Evolutionary conservation across 2,113 vertebrate genomes (phyloP).

Genomic region (Lethenteron camtschaticum): DNA sequence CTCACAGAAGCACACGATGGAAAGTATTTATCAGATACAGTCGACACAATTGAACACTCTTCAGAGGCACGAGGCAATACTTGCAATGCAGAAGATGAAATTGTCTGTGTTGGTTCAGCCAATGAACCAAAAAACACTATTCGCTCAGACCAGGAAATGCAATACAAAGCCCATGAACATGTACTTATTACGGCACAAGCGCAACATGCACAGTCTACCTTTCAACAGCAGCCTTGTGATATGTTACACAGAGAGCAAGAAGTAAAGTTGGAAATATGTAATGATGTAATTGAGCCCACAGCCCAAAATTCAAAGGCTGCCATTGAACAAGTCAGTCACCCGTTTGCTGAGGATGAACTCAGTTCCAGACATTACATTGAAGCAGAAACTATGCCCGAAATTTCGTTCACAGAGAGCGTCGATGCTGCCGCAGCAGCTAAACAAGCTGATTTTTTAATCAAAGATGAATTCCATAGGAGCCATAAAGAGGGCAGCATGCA

Average conservation of each 20-base stretch:
- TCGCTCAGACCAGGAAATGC: too few species aligned
- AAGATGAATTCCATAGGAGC: background rate
- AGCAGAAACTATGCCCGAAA: constrained; percentile 19
- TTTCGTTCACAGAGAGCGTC: constrained; percentile 14
- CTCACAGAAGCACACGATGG: too few species aligned
- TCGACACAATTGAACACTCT: too few species aligned
- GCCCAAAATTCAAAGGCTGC: background rate
- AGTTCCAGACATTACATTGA: constrained; percentile 10
- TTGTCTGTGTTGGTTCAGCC: too few species aligned
- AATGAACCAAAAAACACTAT: too few species aligned
- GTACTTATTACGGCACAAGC: too few species aligned
- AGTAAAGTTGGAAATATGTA: background rate
- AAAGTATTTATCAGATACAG: too few species aligned
- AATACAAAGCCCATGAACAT: too few species aligned
- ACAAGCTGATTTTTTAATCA: background rate
- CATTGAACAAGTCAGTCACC: constrained; percentile 8
- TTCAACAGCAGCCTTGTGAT: constrained; percentile 5
- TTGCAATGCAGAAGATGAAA: too few species aligned
- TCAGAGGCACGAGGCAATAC: too few species aligned
- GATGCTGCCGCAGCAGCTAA: constrained; percentile 7
- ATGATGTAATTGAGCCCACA: background rate
- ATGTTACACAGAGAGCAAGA: background rate
- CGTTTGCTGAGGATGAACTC: constrained; percentile 12
- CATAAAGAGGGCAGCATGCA: background rate
- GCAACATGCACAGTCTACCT: too few species aligned